Conservation (phyloP, 2,797 vertebrate species). For the Echiichthys vipera region DNA sequence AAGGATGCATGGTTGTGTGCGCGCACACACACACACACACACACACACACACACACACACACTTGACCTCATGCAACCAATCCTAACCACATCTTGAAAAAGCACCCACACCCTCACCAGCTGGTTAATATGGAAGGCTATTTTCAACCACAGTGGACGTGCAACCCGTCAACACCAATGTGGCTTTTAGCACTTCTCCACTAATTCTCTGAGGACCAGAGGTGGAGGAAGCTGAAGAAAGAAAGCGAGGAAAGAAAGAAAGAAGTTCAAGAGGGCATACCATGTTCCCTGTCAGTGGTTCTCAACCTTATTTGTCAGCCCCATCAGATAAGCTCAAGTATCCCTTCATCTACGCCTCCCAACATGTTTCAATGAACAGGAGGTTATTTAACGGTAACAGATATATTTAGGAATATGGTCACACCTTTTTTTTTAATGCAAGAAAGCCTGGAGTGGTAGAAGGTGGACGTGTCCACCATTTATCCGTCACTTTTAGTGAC, state of each 20-base stretch:
- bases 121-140: constrained; percentile 32
- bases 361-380: not conserved
- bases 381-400: not conserved
- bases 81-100: constrained; percentile 15
- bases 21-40: too few relatives aligned
- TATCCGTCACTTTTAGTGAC: not conserved
- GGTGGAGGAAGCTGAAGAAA: constrained; percentile 32
- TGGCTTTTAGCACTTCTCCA: constrained; percentile 70
- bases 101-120: not conserved
- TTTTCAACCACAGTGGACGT: constrained; percentile 21
- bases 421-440: not conserved
- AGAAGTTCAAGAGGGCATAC: constrained; percentile 19
- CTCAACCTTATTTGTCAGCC: not conserved
- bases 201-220: constrained; percentile 46
- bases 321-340: not conserved
- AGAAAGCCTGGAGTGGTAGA: not conserved
- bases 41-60: too few relatives aligned
- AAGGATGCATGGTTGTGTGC: too few relatives aligned
- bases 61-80: not conserved
- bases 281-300: constrained; percentile 2
- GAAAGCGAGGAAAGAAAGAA: constrained; percentile 39
- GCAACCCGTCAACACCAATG: constrained; percentile 33
- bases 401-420: not conserved
- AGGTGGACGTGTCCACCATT: not conserved
- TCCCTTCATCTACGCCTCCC: not conserved